Base-by-base conservation (phyloP, 2,797 vertebrate species). In the Manis pentadactyla region DNA sequence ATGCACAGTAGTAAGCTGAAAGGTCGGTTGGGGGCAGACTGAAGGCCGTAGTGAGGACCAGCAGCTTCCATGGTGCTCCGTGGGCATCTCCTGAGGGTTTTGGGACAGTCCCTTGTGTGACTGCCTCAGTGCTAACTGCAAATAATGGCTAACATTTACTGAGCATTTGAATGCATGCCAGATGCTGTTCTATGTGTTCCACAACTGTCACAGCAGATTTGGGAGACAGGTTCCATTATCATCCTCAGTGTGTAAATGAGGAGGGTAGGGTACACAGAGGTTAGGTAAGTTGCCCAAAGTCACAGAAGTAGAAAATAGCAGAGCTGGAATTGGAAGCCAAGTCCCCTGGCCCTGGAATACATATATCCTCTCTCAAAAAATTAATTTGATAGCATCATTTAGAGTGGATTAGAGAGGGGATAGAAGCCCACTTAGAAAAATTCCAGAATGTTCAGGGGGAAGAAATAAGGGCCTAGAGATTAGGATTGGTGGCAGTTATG, bases 251-350 rank as follows among this genome's bases (percentile, higher is more conserved):
- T 84, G 13, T 49, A 46, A 4, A 15, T 18, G 55, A 51, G 34
- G 49, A 93, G 3, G 79, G 61, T 25, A 75, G 77, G 55, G 55
- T 12, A 39, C 5, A 63, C 51, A 66, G 81, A 66, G 31, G 37
- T 86, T 83, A 27, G 31, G 51, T 66, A 37, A 61, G 31, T 75
- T 86, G 90, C 7, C 73, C 39, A 61, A 8, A 55, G 74, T 55
- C 77, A 92, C 66, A 85, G 57, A 93, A 85, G 21, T 89, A 81
- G 89, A n/a, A 82, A n/a, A n/a, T 37, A 71, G 49, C 39, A 66
- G 89, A 93, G 15, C 49, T 94, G 42, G 79, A 68, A 46, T 78
- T 74, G 66, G 83, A 96, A 96, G 88, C 17, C 0, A n/a, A 74
- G 14, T 21, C 83, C 49, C 39, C 15, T 74, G 17, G 61, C 90